Evolutionary conservation across 2,888 invertebrate species (phyloP), one percentile per base, ranked within the genome.

Genomic region (Limnephilus lunatus): DNA sequence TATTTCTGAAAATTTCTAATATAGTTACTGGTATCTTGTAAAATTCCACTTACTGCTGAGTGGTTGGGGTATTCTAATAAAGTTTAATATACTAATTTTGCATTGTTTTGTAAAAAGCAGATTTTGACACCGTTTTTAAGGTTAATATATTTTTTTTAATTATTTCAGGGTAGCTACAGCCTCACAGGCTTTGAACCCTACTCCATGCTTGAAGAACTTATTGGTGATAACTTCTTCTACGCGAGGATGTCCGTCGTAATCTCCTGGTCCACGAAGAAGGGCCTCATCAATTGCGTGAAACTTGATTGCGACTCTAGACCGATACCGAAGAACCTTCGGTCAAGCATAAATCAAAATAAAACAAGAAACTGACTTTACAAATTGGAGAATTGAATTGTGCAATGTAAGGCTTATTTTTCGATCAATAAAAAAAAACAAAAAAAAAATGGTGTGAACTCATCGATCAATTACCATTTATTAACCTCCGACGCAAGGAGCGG

Each of bases 191-290:
- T 85, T 2, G 85, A 89, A 15, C 81, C 81, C 14, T 39, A 87
- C 31, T 83, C 32, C n/a, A 39, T 92, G 30, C 5, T 90, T 7
- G 89, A 92, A n/a, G 32, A 32, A 0, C n/a, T 92, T 53, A n/a
- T 90, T 19, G 92, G 92, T 53, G 31, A 87, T 0, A 91, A 53
- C 5, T 91, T 92, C 31, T 92, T 92, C 82, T 92, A 92, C 87
- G 25, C 81, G 25, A 89, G 85, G n/a, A 15, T 90, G 5, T 35
- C 68, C 15, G 19, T 91, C 15, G 44, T 30, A 30, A 4, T 87
- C 4, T 87, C 85, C 30, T 68, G 53, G 85, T 91, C 44, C 14
- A 81, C 90, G 1, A 89, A 90, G 30, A 39, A 39, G 1, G 92
- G 92, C 1, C 15, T 68, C 14, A 31, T 81, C 25, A 90, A 48